These are phyloP conservation scores for Frankliniella intonsa DNA, from an alignment of 2,888 invertebrate species.

Conservation along the genomic window DNA sequence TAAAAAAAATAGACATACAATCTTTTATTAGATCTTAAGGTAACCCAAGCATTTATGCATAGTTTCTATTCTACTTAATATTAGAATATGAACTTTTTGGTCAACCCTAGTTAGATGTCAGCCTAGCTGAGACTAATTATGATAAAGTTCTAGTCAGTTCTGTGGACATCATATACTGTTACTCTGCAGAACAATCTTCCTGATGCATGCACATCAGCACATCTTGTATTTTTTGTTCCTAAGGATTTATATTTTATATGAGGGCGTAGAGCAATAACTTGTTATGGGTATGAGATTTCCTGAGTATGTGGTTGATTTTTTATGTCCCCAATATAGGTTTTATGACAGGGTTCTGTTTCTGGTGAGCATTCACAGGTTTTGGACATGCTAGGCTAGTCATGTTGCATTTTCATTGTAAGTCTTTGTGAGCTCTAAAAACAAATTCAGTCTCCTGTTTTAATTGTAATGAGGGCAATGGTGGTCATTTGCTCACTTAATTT, in stretches of 20 bases:
- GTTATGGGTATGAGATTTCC: not conserved
- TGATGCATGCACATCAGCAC: not conserved
- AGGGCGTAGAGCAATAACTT: conserved; percentile 16
- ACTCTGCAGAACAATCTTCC: not conserved
- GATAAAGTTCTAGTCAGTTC: conserved; percentile 21
- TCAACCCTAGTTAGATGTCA: conserved; percentile 15
- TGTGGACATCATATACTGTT: not conserved
- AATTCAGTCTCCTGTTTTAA: not conserved
- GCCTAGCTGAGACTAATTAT: not conserved
- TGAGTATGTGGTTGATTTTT: not conserved
- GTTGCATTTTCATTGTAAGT: not conserved
- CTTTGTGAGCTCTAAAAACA: not conserved
- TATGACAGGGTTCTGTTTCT: not conserved
- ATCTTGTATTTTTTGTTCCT: conserved; percentile 23
- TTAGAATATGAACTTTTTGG: conserved; percentile 21
- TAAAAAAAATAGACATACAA: not conserved
- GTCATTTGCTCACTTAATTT: not conserved
- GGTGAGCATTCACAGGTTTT: not conserved
- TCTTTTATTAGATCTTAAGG: not conserved
- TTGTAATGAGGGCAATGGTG: not conserved
- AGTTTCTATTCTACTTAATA: not conserved
- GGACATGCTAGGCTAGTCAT: not conserved
- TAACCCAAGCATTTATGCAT: not conserved
- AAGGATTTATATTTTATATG: conserved; percentile 24
- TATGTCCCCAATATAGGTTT: not conserved